Conservation (phyloP, 2,888 invertebrate species). For the Drosophila putrida region DNA sequence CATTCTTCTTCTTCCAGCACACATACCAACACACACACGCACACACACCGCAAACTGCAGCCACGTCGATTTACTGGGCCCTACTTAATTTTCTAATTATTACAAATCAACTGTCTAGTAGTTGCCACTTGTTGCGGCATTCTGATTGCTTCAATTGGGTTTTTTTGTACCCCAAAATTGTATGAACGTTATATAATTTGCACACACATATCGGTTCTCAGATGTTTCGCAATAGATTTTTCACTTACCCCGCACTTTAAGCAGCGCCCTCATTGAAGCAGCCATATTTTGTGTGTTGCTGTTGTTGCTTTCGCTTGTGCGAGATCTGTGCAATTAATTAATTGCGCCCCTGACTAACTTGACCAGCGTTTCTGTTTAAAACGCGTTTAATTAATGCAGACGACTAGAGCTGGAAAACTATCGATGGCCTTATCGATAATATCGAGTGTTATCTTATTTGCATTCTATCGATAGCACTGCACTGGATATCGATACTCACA, state of each 20-base stretch:
- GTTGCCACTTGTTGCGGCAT: conserved; percentile 54
- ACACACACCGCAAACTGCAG: conserved; percentile 28
- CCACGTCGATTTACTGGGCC: conserved; percentile 48
- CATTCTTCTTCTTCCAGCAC: conserved; percentile 49
- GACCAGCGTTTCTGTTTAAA: conserved; percentile 63
- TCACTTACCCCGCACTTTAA: conserved; percentile 87
- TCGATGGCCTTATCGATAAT: conserved; percentile 33
- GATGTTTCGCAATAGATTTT: conserved; percentile 57
- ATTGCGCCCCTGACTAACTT: conserved; percentile 36
- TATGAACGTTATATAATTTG: conserved; percentile 73
- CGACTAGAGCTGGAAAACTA: conserved; percentile 43
- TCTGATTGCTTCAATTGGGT: conserved; percentile 21
- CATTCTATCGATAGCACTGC: not conserved
- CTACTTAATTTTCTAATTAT: conserved; percentile 28
- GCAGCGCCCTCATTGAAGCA: conserved; percentile 87
- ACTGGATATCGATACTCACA: not conserved
- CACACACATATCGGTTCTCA: conserved; percentile 31
- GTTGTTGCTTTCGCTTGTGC: conserved; percentile 65
- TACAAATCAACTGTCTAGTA: not conserved
- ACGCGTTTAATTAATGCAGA: conserved; percentile 76
- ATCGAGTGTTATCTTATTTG: not conserved
- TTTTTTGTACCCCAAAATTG: conserved; percentile 51
- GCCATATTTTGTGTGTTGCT: conserved; percentile 86
- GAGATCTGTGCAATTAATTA: conserved; percentile 61
- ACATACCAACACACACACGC: not conserved